Base-by-base conservation (phyloP, 1,140 invertebrate genomes). In the Achroia grisella region DNA sequence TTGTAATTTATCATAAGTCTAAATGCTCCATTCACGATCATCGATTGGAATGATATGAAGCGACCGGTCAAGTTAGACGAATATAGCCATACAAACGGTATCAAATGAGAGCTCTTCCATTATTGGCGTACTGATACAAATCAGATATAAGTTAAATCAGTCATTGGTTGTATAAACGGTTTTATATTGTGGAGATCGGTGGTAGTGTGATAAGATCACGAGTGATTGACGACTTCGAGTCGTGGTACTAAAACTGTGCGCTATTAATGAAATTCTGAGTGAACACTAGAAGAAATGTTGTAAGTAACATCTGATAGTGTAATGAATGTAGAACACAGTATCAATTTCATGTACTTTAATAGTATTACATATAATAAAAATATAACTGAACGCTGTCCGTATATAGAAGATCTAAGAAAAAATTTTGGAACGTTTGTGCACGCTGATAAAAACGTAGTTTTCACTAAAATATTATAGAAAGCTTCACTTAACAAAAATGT, bases 131-230 rank as follows among this genome's bases (percentile, higher is more conserved):
- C 40, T 41, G 68, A 76, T 77, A 71, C 50, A 53, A 65, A 83
- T 77, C 71, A 56, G 62, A 76, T 72, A 69, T 67, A 62, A 58
- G 57, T 62, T 74, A 54, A 62, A 77, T 82, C 70, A 69, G 54
- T 60, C 56, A 64, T 68, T 57, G 62, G 48, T 52, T 57, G 58
- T 74, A 70, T 68, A 73, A 74, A 74, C 67, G 64, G 52, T 79
- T 79, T 82, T 76, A 79, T 81, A 82, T 77, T 78, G 67, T 75
- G 55, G 51, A 72, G 77, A 71, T 79, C 64, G 56, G 55, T 63
- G 62, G 61, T 55, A 48, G 23, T 13, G 36, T 64, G 73, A 77
- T 77, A 80, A 73, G 62, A 70, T 67, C 63, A 40, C 40, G 35
- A 37, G 44, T 75, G 73, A 80, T 80, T 67, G 62, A 76, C 65